Percentiles rank a stretch among this genome's conserved stretches.
Conservation (phyloP, 2,888 invertebrate genomes). For the Hypomecis atomaria region DNA sequence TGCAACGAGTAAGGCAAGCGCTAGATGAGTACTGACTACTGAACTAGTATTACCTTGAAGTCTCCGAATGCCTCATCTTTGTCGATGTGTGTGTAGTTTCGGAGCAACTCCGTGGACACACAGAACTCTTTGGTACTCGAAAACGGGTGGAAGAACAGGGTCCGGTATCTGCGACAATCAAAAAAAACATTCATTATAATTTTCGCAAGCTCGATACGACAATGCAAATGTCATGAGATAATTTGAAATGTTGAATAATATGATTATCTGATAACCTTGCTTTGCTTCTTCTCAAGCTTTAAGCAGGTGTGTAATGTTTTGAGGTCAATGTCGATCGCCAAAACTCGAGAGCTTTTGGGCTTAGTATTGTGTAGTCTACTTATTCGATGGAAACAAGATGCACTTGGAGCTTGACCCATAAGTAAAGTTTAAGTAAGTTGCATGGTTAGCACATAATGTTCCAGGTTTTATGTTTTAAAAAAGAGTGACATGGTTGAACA, state of each 20-base stretch:
- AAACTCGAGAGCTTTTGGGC: slow-evolving; percentile 9
- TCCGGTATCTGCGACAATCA: slow-evolving; percentile 82
- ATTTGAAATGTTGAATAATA: slow-evolving; percentile 9
- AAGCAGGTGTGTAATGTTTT: slow-evolving; percentile 45
- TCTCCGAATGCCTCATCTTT: slow-evolving; percentile 87
- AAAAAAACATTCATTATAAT: slow-evolving; percentile 22
- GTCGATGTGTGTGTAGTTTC: slow-evolving; percentile 89
- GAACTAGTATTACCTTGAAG: slow-evolving; percentile 84
- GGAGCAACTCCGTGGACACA: slow-evolving; percentile 89
- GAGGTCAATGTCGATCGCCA: slow-evolving; percentile 55
- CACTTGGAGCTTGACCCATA: not conserved
- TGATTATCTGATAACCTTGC: slow-evolving; percentile 44
- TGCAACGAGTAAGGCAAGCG: slow-evolving; percentile 20
- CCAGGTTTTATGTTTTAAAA: too few relatives aligned
- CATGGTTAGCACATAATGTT: too few relatives aligned
- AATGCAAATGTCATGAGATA: slow-evolving; percentile 34
- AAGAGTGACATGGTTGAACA: too few relatives aligned
- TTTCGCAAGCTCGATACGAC: slow-evolving; percentile 16
- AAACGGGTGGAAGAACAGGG: slow-evolving; percentile 92
- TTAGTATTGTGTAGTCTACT: not conserved
- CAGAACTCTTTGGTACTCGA: slow-evolving; percentile 92
- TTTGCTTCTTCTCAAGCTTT: slow-evolving; percentile 38
- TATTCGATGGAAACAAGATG: not conserved
- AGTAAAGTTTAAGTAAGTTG: not conserved
- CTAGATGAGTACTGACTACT: slow-evolving; percentile 18